A percentile compares a stretch with the other conserved stretches of the same genome.
These are phyloP conservation scores for Sorex araneus DNA, from an alignment of 2,113 vertebrate species.

Conservation along the genomic window DNA sequence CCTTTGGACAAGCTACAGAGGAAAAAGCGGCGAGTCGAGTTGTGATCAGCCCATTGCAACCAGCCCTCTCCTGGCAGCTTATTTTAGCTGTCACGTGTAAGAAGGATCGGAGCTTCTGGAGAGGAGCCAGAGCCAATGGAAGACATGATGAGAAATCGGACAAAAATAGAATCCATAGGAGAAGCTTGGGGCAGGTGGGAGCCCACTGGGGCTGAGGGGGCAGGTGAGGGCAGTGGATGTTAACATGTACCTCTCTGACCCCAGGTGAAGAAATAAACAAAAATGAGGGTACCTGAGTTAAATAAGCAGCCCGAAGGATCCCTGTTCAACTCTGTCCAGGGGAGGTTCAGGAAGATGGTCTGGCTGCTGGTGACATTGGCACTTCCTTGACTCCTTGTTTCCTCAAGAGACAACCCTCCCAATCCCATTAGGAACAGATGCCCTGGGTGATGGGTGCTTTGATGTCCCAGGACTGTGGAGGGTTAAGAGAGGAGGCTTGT, in stretches of 20 bases:
- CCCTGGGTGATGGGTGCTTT: too few species aligned
- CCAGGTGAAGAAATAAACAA: background rate
- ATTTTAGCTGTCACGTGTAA: constrained; percentile 80
- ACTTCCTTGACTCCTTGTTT: background rate
- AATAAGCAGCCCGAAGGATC: background rate
- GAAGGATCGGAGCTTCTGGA: constrained; percentile 67
- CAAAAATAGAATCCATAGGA: constrained; percentile 39
- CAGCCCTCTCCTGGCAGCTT: constrained; percentile 62
- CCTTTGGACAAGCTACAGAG: background rate
- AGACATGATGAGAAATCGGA: constrained; percentile 50
- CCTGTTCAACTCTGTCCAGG: background rate
- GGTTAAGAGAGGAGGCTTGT: background rate
- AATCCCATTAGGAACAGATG: background rate
- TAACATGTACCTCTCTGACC: background rate
- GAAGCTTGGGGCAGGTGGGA: constrained; percentile 39
- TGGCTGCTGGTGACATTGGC: background rate
- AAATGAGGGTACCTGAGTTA: background rate
- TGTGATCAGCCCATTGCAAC: constrained; percentile 30
- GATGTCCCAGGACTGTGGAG: background rate
- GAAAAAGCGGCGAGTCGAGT: background rate
- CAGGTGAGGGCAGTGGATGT: background rate
- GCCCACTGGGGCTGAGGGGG: background rate
- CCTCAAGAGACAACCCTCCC: background rate
- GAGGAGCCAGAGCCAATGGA: constrained; percentile 65
- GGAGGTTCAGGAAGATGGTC: background rate